Evolutionary conservation across 2,888 invertebrate species (phyloP), one percentile per base, ranked within the genome.

Genomic region (Tipula confusa): DNA sequence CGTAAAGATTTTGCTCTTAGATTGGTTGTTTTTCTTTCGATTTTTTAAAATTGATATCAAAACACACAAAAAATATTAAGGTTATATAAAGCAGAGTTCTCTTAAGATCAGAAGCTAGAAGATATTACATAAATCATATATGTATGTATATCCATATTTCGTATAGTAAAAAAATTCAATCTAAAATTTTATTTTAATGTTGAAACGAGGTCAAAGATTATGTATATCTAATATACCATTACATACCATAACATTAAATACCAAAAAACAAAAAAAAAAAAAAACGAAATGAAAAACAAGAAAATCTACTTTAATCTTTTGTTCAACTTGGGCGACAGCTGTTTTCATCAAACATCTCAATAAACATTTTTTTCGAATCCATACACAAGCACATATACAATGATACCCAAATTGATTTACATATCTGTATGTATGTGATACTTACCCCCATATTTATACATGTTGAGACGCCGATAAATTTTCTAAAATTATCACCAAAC

Each of bases 401-500:
- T 31, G 31, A 43, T 43, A 43, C 38, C 2, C 38, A 43, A n/a
- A 43, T 43, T 43, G 43, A 15, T 43, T 43, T 15, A 43, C 4
- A n/a, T 43, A n/a, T n/a, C n/a, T n/a, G 5, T 6, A 15, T 15
- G n/a, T n/a, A n/a, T n/a, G n/a, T n/a, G n/a, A n/a, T n/a, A n/a
- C 15, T 64, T 64, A 64, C 64, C 64, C 64, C 64, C 24, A 64
- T 64, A 64, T 33, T 33, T 11, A 33, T 15, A 7, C 15, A 15
- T 4, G 43, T 43, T n/a, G n/a, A 15, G 5, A 15, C 15, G 43
- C 43, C n/a, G 15, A 43, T 43, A 43, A 64, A 64, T 64, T 24
- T 64, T 64, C 64, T 24, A 64, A 64, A 64, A 64, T 64, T 64
- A 64, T 64, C 64, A 64, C 64, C 64, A 64, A 64, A 24, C 64